phyloP scores from a whole-genome alignment of 64 coral and sea anemone genomes.

The Montipora capricornis region DNA sequence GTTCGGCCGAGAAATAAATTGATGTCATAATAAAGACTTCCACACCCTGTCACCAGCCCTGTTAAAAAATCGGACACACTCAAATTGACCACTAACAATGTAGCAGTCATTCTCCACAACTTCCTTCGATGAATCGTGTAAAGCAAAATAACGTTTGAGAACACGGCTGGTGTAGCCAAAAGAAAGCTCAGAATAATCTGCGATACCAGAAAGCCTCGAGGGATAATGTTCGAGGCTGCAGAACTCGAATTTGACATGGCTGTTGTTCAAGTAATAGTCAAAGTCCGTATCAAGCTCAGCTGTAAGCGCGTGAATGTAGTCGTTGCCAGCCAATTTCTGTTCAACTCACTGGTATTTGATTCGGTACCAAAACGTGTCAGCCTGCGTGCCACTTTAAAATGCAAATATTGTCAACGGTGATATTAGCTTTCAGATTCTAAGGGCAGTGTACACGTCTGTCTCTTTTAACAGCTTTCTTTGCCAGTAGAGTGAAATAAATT shows the following conservation, averaged over 20 bases:
- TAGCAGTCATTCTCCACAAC: neutral
- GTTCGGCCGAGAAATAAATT: neutral
- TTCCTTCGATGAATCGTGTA: neutral
- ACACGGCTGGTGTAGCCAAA: neutral
- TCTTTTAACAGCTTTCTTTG: too few relatives aligned
- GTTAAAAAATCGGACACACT: neutral
- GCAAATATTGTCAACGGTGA: too few relatives aligned
- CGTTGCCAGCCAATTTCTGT: too few relatives aligned
- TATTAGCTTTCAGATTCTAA: too few relatives aligned
- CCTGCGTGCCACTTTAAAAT: too few relatives aligned
- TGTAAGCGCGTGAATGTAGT: too few relatives aligned
- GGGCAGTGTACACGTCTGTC: too few relatives aligned
- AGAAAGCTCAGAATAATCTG: neutral
- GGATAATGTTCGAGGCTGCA: neutral
- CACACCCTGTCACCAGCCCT: neutral
- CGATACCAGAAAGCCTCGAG: neutral
- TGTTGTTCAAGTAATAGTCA: too few relatives aligned
- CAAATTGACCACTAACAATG: neutral
- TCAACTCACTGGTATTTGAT: neutral
- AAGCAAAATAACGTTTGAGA: neutral
- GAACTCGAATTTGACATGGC: neutral
- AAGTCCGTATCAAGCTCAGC: too few relatives aligned
- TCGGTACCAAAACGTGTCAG: neutral
- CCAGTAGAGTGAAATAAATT: too few relatives aligned
- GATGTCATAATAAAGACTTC: slow-evolving; percentile 4